Evolutionary conservation across 2,888 invertebrate genomes (phyloP).

Genomic region (Pocota personata): DNA sequence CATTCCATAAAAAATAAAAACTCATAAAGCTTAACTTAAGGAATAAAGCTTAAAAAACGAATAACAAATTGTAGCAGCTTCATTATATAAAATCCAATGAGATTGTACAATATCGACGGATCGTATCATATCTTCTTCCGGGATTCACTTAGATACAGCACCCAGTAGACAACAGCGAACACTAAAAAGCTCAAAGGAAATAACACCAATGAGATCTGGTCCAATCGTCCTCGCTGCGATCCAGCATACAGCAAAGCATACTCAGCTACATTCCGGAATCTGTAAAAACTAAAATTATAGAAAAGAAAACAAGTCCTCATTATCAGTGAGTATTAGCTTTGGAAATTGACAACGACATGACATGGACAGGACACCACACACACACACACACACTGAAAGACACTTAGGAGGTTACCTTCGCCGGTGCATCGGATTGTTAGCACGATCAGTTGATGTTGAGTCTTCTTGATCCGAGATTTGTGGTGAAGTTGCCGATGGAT

Average conservation of each 20-base stretch:
- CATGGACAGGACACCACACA: background rate
- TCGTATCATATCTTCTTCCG: slow-evolving; percentile 76
- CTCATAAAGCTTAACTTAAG: background rate
- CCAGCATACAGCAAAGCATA: slow-evolving; percentile 86
- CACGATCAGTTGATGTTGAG: slow-evolving; percentile 37
- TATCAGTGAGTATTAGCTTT: slow-evolving; percentile 13
- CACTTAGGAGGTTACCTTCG: slow-evolving; percentile 59
- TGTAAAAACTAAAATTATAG: slow-evolving; percentile 69
- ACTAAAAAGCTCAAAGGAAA: slow-evolving; percentile 85
- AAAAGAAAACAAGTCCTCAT: slow-evolving; percentile 12
- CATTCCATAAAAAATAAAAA: background rate
- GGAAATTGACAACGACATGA: background rate
- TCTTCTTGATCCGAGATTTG: slow-evolving; percentile 65
- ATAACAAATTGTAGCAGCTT: slow-evolving; percentile 31
- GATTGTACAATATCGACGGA: slow-evolving; percentile 25
- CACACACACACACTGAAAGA: background rate
- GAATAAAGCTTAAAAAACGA: slow-evolving; percentile 25
- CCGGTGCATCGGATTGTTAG: slow-evolving; percentile 61
- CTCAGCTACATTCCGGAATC: slow-evolving; percentile 83
- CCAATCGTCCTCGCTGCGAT: slow-evolving; percentile 85
- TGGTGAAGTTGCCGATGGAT: slow-evolving; percentile 30
- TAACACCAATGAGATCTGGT: slow-evolving; percentile 85
- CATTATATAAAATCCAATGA: slow-evolving; percentile 32
- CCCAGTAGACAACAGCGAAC: slow-evolving; percentile 86
- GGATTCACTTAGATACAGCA: slow-evolving; percentile 86